These are phyloP conservation scores for Microhierax caerulescens DNA, from an alignment of 2,797 vertebrate species.

Conservation along the genomic window DNA sequence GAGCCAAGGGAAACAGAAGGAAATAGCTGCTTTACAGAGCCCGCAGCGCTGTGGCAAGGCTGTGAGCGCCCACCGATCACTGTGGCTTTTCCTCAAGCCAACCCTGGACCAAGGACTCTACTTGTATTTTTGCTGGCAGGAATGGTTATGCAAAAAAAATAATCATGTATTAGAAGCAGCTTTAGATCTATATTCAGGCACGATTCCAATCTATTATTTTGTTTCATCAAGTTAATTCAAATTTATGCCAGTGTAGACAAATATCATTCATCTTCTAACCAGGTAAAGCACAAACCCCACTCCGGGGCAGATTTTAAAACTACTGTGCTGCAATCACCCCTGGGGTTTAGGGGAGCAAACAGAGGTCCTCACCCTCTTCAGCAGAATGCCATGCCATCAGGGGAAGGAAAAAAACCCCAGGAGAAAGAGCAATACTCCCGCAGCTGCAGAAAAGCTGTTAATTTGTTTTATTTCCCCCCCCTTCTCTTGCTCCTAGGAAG, in stretches of 20 bases:
- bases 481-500: neutral
- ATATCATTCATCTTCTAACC: rapidly evolving
- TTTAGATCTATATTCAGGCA: neutral
- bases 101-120: neutral
- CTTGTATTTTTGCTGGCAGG: neutral
- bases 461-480: too few relatives aligned
- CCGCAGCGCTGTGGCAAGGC: neutral
- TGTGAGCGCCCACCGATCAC: neutral
- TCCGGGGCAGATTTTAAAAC: neutral
- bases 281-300: neutral
- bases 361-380: neutral
- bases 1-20: neutral
- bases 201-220: neutral
- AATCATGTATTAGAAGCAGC: neutral
- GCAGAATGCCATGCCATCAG: neutral
- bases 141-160: neutral
- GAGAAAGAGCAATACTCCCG: neutral
- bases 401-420: neutral
- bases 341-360: rapidly evolving
- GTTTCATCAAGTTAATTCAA: neutral
- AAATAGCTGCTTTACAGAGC: neutral
- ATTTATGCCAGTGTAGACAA: neutral
- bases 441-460: neutral
- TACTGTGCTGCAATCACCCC: neutral
- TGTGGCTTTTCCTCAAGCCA: neutral